Conservation (phyloP, 2,888 invertebrate genomes). For the Sisyra terminalis region DNA sequence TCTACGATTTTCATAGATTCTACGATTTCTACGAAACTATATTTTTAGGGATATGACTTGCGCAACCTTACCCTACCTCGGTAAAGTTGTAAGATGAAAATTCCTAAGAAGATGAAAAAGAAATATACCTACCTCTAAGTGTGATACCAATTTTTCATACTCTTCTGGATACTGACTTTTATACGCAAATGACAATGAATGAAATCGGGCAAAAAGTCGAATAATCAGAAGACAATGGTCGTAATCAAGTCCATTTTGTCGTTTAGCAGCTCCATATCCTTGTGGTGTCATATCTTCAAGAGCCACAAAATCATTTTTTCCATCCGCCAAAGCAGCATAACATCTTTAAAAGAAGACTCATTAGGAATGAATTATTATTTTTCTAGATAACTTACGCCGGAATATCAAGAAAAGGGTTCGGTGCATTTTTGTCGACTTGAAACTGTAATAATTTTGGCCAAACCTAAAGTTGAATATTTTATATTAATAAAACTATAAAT, state of each 20-base stretch:
- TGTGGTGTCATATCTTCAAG: constrained; percentile 24
- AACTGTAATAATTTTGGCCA: constrained; percentile 30
- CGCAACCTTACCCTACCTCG: too few species aligned
- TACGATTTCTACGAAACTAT: too few species aligned
- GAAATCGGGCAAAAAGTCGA: constrained; percentile 26
- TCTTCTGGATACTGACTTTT: constrained; percentile 24
- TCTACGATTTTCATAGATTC: too few species aligned
- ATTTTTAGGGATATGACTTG: too few species aligned
- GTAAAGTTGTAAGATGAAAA: too few species aligned
- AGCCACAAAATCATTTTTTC: constrained; percentile 26
- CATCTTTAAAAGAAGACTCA: constrained; percentile 17
- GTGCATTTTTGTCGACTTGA: constrained; percentile 17
- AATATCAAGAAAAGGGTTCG: constrained; percentile 15
- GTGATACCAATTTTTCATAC: constrained; percentile 18
- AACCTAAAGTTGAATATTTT: constrained; percentile 16
- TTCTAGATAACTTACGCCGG: constrained; percentile 16
- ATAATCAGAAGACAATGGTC: constrained; percentile 21
- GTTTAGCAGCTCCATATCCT: constrained; percentile 21
- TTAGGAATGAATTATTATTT: neutral
- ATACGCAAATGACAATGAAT: constrained; percentile 28
- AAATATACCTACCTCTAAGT: constrained; percentile 19
- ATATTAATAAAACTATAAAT: constrained; percentile 1
- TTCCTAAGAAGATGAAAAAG: too few species aligned
- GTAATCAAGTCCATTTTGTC: constrained; percentile 20
- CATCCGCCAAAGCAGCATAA: constrained; percentile 23